phyloP scores from a whole-genome alignment of 2,797 vertebrate species.

The Galago senegalensis region DNA sequence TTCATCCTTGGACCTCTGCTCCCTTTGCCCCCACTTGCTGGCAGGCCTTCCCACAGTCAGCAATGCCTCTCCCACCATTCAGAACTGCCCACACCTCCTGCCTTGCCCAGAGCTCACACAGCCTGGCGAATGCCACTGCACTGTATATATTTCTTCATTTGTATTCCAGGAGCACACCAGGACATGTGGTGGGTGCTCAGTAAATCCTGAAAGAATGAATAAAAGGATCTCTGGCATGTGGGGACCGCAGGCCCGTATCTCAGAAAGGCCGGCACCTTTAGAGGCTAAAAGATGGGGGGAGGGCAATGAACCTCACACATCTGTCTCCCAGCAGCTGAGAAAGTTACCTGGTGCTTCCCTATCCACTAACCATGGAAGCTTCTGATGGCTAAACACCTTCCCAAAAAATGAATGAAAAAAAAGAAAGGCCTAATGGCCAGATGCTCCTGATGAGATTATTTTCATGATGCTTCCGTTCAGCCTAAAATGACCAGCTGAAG shows the following conservation, averaged over 20 bases:
- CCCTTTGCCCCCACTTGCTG: background rate
- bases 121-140: background rate
- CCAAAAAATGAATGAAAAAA: background rate
- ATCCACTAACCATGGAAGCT: background rate
- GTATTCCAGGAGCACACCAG: background rate
- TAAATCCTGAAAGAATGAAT: background rate
- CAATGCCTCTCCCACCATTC: background rate
- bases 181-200: background rate
- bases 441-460: background rate
- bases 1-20: background rate
- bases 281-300: background rate
- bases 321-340: background rate
- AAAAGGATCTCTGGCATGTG: background rate
- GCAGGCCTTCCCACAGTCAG: background rate
- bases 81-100: background rate
- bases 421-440: background rate
- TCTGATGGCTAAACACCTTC: background rate
- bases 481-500: background rate
- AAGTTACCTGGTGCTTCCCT: background rate
- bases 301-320: background rate
- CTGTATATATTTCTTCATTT: background rate
- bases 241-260: background rate
- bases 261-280: background rate
- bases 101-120: background rate
- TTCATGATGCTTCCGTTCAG: background rate